A percentile compares a stretch with the other conserved stretches of the same genome.
phyloP scores from a whole-genome alignment of 64 coral and sea anemone species.

The Cladopsammia gracilis region DNA sequence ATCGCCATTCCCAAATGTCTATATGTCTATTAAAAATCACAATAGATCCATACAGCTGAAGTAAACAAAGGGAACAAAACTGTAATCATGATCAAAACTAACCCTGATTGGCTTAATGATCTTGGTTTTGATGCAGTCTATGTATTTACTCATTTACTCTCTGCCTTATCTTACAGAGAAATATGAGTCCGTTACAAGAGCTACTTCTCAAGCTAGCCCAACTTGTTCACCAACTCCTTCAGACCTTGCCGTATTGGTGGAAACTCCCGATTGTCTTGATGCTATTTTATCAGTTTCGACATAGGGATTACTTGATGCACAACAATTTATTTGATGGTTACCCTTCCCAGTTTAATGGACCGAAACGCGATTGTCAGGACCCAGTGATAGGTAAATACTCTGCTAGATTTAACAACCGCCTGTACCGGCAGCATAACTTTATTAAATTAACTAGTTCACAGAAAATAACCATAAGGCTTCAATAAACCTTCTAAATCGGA shows the following conservation, averaged over 20 bases:
- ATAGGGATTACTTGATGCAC: constrained; percentile 59
- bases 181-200: not conserved
- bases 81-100: too few species aligned
- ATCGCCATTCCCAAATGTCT: too few species aligned
- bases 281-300: constrained; percentile 80
- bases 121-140: too few species aligned
- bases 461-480: too few species aligned
- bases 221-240: constrained; percentile 17
- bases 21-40: too few species aligned
- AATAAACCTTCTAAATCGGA: too few species aligned
- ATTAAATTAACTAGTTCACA: not conserved
- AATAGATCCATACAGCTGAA: too few species aligned
- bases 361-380: constrained; percentile 70
- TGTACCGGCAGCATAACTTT: not conserved
- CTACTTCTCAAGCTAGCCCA: not conserved
- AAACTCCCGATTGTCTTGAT: constrained; percentile 73
- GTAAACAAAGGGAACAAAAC: too few species aligned
- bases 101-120: too few species aligned
- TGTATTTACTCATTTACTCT: too few species aligned
- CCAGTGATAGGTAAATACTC: constrained; percentile 71
- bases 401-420: not conserved
- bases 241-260: constrained; percentile 62
- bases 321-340: constrained; percentile 85
- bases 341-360: not conserved
- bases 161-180: not conserved